Evolutionary conservation across 1,140 invertebrate genomes (phyloP).

Genomic region (Aricia agestis): DNA sequence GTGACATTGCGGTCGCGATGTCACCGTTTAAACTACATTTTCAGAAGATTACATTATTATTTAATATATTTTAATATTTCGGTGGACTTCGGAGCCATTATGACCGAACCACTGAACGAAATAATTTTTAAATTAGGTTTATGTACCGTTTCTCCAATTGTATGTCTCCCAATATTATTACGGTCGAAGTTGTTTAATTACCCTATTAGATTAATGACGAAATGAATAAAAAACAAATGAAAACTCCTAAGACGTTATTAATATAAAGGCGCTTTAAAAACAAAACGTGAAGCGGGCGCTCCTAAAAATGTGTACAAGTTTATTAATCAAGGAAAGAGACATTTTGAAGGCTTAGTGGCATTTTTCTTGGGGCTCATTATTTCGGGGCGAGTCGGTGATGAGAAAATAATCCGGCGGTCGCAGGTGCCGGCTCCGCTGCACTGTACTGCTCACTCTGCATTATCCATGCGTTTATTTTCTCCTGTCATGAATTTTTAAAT

Average conservation of each 20-base stretch:
- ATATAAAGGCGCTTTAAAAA: constrained; percentile 30
- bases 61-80: constrained; percentile 6
- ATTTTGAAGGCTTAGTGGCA: constrained; percentile 47
- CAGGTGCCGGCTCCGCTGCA: constrained; percentile 53
- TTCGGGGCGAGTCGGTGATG: constrained; percentile 52
- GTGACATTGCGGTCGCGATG: constrained; percentile 64
- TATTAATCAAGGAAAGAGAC: constrained; percentile 61
- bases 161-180: background rate
- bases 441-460: constrained; percentile 8
- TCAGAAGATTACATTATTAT: constrained; percentile 11
- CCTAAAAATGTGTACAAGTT: constrained; percentile 34
- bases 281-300: background rate
- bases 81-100: background rate
- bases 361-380: constrained; percentile 70
- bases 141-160: background rate
- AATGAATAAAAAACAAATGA: constrained; percentile 32
- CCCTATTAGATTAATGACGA: background rate
- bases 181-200: no score
- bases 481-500: background rate
- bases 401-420: constrained; percentile 69
- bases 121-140: constrained; percentile 1
- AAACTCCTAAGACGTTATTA: constrained; percentile 33
- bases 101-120: background rate
- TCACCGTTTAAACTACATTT: constrained; percentile 57
- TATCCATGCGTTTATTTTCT: constrained; percentile 41